Evolutionary conservation across 2,888 invertebrate genomes (phyloP), one percentile per base, ranked within the genome.

Genomic region (Clistopyga incitator): DNA sequence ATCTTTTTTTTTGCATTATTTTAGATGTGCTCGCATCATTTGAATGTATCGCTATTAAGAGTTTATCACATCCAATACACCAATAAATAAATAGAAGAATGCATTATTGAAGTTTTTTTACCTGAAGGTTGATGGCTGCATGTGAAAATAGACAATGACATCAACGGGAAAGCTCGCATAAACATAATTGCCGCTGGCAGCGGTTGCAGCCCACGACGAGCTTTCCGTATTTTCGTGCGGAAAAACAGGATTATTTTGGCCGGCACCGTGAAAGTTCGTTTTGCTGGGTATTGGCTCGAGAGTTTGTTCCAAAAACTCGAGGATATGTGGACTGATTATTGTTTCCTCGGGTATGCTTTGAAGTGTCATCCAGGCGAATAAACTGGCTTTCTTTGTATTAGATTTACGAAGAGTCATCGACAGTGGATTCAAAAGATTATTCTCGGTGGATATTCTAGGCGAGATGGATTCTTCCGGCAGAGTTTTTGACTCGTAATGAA

Each of bases 261-360:
- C 90, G 3, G 87, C 90, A n/a, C 87, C 90, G 25, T 90, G 89
- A 45, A 90, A 91, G 59, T 93, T 94, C 0, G 94, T 94, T 87
- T 96, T 95, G 0, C 95, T 95, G 0, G 99, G 98, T 90, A 99
- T 97, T 0, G 99, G 99, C 90, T 99, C 99, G 50, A 99, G 93
- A 0, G 99, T 98, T 94, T 99, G 99, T 92, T 99, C 99, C 86
- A 99, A 93, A 93, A 99, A 99, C 93, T 99, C 98, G 75, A 99
- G 94, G 88, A 99, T 97, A 90, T 98, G 98, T 0, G 99, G 99
- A 87, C 98, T 98, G 91, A 99, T 98, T 87, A 99, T 97, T 34
- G 99, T 99, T 94, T 99, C 99, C 92, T 98, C 98, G 0, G 99
- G 99, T 88, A 99, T 98, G 90, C 98, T 98, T 94, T 99, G 98